Percentiles rank a stretch among this genome's conserved stretches.
Evolutionary conservation across 2,888 invertebrate species (phyloP).

Genomic region (Tiphia femorata): DNA sequence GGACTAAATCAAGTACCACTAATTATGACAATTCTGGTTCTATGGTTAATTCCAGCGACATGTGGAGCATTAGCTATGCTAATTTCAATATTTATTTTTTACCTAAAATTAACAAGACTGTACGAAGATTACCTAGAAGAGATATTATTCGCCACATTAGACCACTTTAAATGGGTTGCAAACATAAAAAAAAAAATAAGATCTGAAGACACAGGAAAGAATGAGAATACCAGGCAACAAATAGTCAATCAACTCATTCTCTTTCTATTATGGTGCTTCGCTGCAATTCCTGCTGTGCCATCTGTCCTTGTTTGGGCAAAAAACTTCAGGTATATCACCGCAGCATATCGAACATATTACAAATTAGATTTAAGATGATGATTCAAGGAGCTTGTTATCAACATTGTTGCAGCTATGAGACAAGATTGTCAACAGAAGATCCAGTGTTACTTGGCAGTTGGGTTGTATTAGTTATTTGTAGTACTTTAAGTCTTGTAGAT

Average conservation of each 20-base stretch:
- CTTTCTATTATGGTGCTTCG: slow-evolving; percentile 77
- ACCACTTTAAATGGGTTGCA: slow-evolving; percentile 68
- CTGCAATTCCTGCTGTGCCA: slow-evolving; percentile 79
- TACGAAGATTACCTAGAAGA: slow-evolving; percentile 83
- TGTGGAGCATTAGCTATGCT: slow-evolving; percentile 82
- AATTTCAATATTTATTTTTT: slow-evolving; percentile 57
- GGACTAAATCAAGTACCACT: slow-evolving; percentile 79
- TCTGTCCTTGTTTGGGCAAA: slow-evolving; percentile 84
- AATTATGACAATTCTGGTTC: slow-evolving; percentile 75
- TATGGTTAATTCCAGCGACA: slow-evolving; percentile 76
- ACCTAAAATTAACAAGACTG: slow-evolving; percentile 78
- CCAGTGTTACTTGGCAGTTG: slow-evolving; percentile 56
- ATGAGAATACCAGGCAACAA: slow-evolving; percentile 46
- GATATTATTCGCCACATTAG: slow-evolving; percentile 71
- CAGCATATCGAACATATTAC: no score
- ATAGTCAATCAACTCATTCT: slow-evolving; percentile 82
- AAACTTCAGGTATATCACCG: slow-evolving; percentile 81
- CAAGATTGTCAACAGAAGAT: slow-evolving; percentile 59
- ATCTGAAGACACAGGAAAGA: slow-evolving; percentile 30
- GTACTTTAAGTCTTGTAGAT: slow-evolving; percentile 53
- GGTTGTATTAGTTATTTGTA: slow-evolving; percentile 55
- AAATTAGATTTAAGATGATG: background rate
- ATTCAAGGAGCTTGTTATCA: no score
- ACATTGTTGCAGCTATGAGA: slow-evolving; percentile 52
- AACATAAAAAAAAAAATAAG: slow-evolving; percentile 42